Evolutionary conservation across 2,888 invertebrate genomes (phyloP), one percentile per base, ranked within the genome.

Genomic region (Hydraecia micacea): DNA sequence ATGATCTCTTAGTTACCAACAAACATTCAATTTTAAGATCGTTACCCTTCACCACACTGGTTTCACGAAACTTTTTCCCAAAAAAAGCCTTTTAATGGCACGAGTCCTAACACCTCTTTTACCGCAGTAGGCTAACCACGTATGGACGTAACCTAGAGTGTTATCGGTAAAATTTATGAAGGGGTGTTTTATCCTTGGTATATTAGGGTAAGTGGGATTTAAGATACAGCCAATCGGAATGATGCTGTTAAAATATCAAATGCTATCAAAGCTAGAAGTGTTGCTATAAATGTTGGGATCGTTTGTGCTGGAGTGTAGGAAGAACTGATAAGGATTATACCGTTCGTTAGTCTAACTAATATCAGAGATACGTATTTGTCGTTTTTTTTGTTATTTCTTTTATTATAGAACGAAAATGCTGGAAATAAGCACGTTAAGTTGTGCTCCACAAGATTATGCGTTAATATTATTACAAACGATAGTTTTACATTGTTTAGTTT

Each of bases 161-260:
- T 84, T 89, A 87, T 89, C 88, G 73, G 79, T 72, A 46, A 60
- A 86, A 84, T 88, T 88, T 88, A 87, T 87, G 75, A 80, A 77
- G 65, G 86, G 78, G n/a, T 55, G 77, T 79, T 81, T 73, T 62
- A 71, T 72, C 66, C 66, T 39, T 73, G 65, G 63, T 80, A 75
- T 77, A 81, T 81, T 65, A 85, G 75, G 73, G 75, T 82, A 84
- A 82, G 79, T 86, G 75, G 77, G 77, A 79, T 78, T 78, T 82
- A 75, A 86, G 89, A 86, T 89, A 87, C 74, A 74, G 63, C 60
- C 39, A 65, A 81, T 81, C 52, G 70, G 28, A 86, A 84, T 77
- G 65, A 79, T 73, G 78, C 75, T 76, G 74, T 87, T 87, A 80
- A 87, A 88, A 80, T 81, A 83, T 83, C 74, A 73, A 71, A 85